A percentile compares a stretch with the other conserved stretches of the same genome.
Conservation (phyloP, 2,888 invertebrate genomes). For the Nowickia ferox region DNA sequence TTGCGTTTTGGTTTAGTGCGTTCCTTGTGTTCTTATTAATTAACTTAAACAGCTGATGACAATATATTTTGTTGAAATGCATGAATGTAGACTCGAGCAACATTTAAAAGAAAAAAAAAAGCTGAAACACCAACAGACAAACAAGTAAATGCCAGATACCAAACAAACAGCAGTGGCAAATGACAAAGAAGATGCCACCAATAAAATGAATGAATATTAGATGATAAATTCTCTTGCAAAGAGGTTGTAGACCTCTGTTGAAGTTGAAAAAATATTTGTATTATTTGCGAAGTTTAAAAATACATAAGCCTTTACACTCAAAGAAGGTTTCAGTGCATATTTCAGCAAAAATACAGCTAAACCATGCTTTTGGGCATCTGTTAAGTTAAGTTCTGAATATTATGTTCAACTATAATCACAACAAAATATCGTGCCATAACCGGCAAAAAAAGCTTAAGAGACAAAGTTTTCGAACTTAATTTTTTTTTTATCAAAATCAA, state of each 20-base stretch:
- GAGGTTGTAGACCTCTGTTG: slow-evolving; percentile 20
- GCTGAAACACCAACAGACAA: background rate
- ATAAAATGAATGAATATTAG: slow-evolving; percentile 48
- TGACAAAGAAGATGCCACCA: slow-evolving; percentile 58
- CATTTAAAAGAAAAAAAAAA: background rate
- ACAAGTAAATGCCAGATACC: slow-evolving; percentile 7
- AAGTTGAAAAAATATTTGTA: background rate
- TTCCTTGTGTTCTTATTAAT: slow-evolving; percentile 72
- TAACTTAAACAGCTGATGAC: slow-evolving; percentile 74
- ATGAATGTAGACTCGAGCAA: slow-evolving; percentile 32
- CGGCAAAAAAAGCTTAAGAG: no score
- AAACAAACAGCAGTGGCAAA: slow-evolving; percentile 31
- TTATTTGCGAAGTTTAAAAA: background rate
- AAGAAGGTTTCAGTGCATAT: background rate
- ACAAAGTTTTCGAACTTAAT: no score
- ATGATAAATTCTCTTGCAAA: slow-evolving; percentile 46
- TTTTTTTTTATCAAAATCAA: no score
- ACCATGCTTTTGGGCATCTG: no score
- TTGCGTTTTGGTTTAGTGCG: slow-evolving; percentile 39
- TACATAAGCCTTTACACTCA: background rate
- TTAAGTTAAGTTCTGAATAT: no score
- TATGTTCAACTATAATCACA: no score
- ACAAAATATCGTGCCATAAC: no score
- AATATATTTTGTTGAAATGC: slow-evolving; percentile 64
- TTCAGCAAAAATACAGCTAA: no score